Percentiles rank a stretch among this genome's conserved stretches.
Conservation (phyloP, 2,888 invertebrate species). For the Acleris cristana region DNA sequence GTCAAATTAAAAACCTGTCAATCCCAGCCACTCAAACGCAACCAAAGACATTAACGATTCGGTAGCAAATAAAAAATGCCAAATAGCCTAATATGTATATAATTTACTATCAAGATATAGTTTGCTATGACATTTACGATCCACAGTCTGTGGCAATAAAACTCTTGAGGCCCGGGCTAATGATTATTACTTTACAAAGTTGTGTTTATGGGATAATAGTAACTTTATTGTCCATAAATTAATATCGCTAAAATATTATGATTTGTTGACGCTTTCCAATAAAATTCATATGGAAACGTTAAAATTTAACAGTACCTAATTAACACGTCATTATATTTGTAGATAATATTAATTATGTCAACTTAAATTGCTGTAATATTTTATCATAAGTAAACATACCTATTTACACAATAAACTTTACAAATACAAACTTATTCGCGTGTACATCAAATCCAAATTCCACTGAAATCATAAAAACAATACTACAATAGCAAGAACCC, state of each 20-base stretch:
- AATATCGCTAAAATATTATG: constrained; percentile 35
- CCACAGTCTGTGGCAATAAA: constrained; percentile 49
- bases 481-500: background rate
- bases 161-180: constrained; percentile 44
- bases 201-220: constrained; percentile 45
- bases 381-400: background rate
- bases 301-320: constrained; percentile 35
- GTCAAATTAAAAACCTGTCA: constrained; percentile 18
- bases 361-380: background rate
- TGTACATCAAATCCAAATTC: background rate
- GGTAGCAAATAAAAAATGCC: constrained; percentile 36
- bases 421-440: too few relatives aligned
- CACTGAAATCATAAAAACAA: background rate
- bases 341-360: background rate
- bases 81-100: constrained; percentile 42
- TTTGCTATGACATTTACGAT: constrained; percentile 56
- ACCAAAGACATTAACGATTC: constrained; percentile 21
- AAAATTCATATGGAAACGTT: constrained; percentile 3
- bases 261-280: constrained; percentile 25
- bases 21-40: constrained; percentile 10
- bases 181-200: constrained; percentile 55
- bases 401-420: background rate
- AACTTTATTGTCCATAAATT: constrained; percentile 37
- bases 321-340: constrained; percentile 10
- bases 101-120: constrained; percentile 60